phyloP scores from a whole-genome alignment of 2,888 invertebrate genomes.

The Coremacera marginata region DNA sequence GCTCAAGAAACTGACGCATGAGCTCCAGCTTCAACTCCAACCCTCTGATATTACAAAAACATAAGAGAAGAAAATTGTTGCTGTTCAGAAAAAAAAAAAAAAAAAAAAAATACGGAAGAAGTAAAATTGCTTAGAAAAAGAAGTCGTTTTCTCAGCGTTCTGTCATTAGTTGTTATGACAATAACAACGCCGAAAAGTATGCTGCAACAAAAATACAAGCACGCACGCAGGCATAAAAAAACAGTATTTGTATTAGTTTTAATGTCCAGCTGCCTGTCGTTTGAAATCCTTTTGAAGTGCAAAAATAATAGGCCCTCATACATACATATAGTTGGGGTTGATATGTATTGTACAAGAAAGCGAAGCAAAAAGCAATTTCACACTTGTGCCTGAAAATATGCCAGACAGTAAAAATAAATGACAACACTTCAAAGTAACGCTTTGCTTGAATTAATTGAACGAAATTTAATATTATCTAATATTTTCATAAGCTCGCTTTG shows the following conservation, averaged over 20 bases:
- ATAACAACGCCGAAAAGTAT: neutral
- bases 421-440: too few species aligned
- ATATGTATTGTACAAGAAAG: neutral
- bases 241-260: neutral
- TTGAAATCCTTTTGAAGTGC: slow-evolving; percentile 9
- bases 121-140: neutral
- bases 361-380: neutral
- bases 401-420: neutral
- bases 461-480: too few species aligned
- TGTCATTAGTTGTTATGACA: neutral
- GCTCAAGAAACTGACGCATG: neutral
- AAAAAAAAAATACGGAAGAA: neutral
- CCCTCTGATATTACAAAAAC: too few species aligned
- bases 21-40: too few species aligned
- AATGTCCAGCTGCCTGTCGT: neutral
- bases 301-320: neutral
- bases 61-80: too few species aligned
- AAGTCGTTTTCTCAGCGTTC: neutral
- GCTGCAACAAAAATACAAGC: neutral
- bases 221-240: neutral
- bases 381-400: neutral
- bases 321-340: neutral
- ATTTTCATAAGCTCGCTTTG: too few species aligned
- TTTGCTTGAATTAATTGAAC: too few species aligned
- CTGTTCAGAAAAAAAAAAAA: neutral